Base-by-base conservation (phyloP, 2,113 vertebrate species). In the Prinia subflava region DNA sequence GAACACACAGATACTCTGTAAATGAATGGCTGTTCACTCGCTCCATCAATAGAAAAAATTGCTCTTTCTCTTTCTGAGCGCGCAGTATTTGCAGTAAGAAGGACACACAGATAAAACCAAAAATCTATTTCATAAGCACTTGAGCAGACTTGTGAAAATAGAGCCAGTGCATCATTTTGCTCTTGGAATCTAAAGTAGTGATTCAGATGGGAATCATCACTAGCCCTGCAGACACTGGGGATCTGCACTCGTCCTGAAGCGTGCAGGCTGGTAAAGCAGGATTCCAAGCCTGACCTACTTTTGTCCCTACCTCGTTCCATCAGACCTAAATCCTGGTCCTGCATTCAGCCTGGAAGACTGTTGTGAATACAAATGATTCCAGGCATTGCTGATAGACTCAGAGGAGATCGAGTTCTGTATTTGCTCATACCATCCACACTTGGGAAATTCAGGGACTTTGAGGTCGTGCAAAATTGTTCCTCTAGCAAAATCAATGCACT, bases 281-380 rank as follows among this genome's bases (percentile, higher is more conserved):
- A 91, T 92, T 92, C 94, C 92, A 89, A 90, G 91, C 86, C 91
- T 95, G 96, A 94, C 90, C 92, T 96, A 96, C 88, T 96, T 94
- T 83, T 94, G 80, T 94, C 83, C 94, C 85, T 88, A 93, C 80
- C 76, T 95, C 63, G 0, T 96, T 96, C 86, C 86, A 90, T 64
- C 83, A 95, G 88, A 88, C 69, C 94, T 94, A 90, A 83, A 90
- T 95, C 76, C 86, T 68, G 52, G 86, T 96, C 92, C 83, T 64
- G 64, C 64, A 73, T 89, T 94, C 87, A 83, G 80, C 56, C 82
- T 89, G 83, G 83, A 93, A 90, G 87, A 78, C 44, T 74, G 83
- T 35, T 71, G 80, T 90, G 94, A 93, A 96, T 94, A 94, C 94
- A 92, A 93, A 95, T 94, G 64, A 87, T 79, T 75, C 52, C 53